Evolutionary conservation across 2,797 vertebrate genomes (phyloP), one percentile per base, ranked within the genome.

Genomic region (Enteromius afrohamiltoni): DNA sequence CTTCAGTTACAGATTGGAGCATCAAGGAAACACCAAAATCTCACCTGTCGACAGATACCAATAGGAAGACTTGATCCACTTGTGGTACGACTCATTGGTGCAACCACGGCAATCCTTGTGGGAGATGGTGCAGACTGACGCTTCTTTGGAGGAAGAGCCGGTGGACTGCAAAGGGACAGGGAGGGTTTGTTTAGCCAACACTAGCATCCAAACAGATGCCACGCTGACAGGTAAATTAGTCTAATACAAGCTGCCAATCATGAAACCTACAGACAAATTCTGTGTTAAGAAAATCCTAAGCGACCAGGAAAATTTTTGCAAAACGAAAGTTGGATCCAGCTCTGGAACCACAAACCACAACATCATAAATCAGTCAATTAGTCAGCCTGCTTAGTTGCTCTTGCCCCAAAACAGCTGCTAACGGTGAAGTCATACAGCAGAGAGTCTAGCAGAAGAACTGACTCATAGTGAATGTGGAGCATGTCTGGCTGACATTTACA

Each of bases 91-190:
- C 95, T 97, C 95, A 97, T 96, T 60, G 97, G 97, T 14, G 96
- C 95, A 65, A 97, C 96, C 0, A 97, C 93, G 0, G 97, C 96
- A 71, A 98, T 96, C n/a, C 94, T 94, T 47, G 96, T 97, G 0
- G 95, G 94, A 77, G 95, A 92, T 0, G 96, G 95, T 0, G 93
- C 94, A 0, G 95, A 96, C 74, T 95, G 95, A 2, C 96, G 94
- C 26, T 95, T 97, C 88, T 98, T 98, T 47, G 97, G 97, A 0
- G 97, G 97, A 82, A 98, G 76, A 0, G 95, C 95, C 58, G 97
- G 97, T 64, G 96, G 96, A 88, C 96, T 97, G 92, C 70, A 55
- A 55, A 11, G 31, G 23, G 14, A 78, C 21, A 40, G 13, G 45
- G 29, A 29, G 40, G 40, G 37, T 17, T 10, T 69, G 23, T 55